phyloP scores from a whole-genome alignment of 2,797 vertebrate genomes.

The Ptychadena robeensis region DNA sequence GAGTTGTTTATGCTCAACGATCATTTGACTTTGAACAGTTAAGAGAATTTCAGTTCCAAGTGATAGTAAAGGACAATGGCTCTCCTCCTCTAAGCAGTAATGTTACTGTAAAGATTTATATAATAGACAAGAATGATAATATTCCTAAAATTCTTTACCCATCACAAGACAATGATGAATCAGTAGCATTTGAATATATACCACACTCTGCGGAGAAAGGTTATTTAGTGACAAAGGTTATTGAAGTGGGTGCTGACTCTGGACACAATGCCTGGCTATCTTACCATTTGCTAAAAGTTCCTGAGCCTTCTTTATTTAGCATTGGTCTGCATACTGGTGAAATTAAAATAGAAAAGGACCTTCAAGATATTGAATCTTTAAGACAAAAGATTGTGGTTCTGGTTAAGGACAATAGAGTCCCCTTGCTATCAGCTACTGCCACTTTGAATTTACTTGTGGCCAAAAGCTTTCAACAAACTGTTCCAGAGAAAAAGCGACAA shows the following conservation, averaged over 20 bases:
- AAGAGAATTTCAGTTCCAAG: slow-evolving; percentile 43
- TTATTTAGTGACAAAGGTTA: slow-evolving; percentile 49
- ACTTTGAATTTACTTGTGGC: slow-evolving; percentile 32
- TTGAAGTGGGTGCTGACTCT: slow-evolving; percentile 44
- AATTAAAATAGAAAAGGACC: slow-evolving; percentile 26
- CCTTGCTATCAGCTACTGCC: slow-evolving; percentile 28
- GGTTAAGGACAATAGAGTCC: slow-evolving; percentile 41
- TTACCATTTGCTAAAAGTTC: slow-evolving; percentile 27
- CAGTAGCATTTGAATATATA: slow-evolving; percentile 41
- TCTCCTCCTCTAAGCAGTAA: slow-evolving; percentile 41
- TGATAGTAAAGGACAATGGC: slow-evolving; percentile 40
- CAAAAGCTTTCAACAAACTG: slow-evolving; percentile 30
- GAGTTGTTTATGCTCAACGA: slow-evolving; percentile 31
- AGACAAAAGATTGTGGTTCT: slow-evolving; percentile 41
- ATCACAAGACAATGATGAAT: slow-evolving; percentile 18
- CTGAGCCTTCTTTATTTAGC: slow-evolving; percentile 2
- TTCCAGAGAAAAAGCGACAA: slow-evolving; percentile 22
- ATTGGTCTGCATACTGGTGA: slow-evolving; percentile 35
- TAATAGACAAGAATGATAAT: slow-evolving; percentile 51
- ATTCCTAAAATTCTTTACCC: slow-evolving; percentile 42
- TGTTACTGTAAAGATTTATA: slow-evolving; percentile 42
- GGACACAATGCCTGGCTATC: slow-evolving; percentile 41
- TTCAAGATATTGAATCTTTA: slow-evolving; percentile 2
- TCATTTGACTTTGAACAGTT: slow-evolving; percentile 47
- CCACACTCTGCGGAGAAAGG: slow-evolving; percentile 39